Base-by-base conservation (phyloP, 2,888 invertebrate species). In the Gordius sp. region DNA sequence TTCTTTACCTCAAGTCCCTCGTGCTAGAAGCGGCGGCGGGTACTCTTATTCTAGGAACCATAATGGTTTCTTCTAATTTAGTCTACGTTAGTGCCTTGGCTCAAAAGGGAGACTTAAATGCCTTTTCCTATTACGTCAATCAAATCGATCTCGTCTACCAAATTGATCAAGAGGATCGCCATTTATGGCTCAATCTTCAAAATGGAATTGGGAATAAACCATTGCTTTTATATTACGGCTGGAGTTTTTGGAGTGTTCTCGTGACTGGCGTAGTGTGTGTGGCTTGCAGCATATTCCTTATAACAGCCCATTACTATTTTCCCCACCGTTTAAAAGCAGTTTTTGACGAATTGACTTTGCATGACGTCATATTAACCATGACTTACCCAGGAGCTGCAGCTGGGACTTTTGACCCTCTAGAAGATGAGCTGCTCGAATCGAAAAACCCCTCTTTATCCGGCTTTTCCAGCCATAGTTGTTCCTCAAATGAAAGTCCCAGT, bases 171-270 rank as follows among this genome's bases (percentile, higher is more conserved):
- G n/a, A n/a, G n/a, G n/a, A n/a, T n/a, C n/a, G n/a, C n/a, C n/a
- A n/a, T n/a, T n/a, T n/a, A n/a, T n/a, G n/a, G n/a, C n/a, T n/a
- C n/a, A n/a, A n/a, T n/a, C n/a, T n/a, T n/a, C n/a, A n/a, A n/a
- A n/a, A n/a, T n/a, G n/a, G n/a, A n/a, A n/a, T n/a, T n/a, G n/a
- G n/a, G n/a, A n/a, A n/a, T n/a, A n/a, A n/a, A n/a, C n/a, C n/a
- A n/a, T 20, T 47, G 23, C 8, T 4, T 4, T 20, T 47, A 4
- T 20, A 20, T 4, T 20, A 18, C 16, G 47, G 47, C 47, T 47
- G 47, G 47, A 47, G 47, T 47, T 47, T 47, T 20, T 47, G 47
- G 47, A n/a, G 16, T 23, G 47, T 47, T 4, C 20, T 47, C 4
- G 47, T 13, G 4, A 47, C 47, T 4, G 47, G 47, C 8, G 8